These are phyloP conservation scores for Dendrocincla tyrannina DNA, from an alignment of 2,797 vertebrate species.

Conservation along the genomic window DNA sequence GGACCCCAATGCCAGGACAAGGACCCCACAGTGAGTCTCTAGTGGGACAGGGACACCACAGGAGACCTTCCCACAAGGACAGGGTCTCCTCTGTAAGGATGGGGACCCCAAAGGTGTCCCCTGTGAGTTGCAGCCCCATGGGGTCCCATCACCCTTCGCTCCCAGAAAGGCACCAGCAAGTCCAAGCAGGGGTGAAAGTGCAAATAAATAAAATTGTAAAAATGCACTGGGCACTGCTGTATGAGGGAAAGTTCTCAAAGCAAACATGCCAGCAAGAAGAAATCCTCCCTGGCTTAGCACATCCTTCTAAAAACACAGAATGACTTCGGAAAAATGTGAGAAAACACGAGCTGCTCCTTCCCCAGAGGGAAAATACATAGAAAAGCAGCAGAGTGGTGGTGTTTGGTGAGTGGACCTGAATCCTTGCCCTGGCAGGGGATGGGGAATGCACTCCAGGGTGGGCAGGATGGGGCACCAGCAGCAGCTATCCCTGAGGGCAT, in stretches of 20 bases:
- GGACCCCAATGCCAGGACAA: neutral
- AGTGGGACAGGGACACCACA: neutral
- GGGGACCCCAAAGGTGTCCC: neutral
- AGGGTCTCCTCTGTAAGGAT: neutral
- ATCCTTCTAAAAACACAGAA: neutral
- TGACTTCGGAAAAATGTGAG: conserved; percentile 26
- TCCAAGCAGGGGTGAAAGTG: neutral
- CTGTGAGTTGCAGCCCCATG: rapidly evolving
- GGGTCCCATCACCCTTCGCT: neutral
- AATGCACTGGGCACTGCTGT: neutral
- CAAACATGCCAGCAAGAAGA: neutral
- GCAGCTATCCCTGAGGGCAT: neutral
- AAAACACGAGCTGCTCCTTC: neutral
- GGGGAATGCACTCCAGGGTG: neutral
- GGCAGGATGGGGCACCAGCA: neutral
- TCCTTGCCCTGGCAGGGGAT: neutral
- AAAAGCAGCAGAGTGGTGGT: neutral
- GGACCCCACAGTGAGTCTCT: neutral
- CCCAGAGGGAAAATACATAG: neutral
- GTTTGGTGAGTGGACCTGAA: neutral
- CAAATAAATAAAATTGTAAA: neutral
- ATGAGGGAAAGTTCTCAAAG: neutral
- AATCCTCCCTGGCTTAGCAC: neutral
- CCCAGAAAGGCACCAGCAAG: neutral
- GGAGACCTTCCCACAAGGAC: no score